A percentile compares a stretch with the other conserved stretches of the same genome.
Evolutionary conservation across 2,888 invertebrate species (phyloP).

Genomic region (Camptogramma bilineatum): DNA sequence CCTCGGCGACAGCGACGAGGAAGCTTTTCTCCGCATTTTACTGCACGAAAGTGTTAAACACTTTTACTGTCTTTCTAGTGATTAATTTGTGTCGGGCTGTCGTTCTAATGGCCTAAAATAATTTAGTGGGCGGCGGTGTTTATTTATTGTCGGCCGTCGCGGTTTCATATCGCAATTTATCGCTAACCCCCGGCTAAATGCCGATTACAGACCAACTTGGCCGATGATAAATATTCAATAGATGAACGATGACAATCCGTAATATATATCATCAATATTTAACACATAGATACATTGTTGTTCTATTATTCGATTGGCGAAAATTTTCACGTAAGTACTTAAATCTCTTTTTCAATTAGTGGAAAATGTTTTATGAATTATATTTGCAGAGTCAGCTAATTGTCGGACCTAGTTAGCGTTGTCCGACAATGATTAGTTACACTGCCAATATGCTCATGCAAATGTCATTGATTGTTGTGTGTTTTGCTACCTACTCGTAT

Average conservation of each 20-base stretch:
- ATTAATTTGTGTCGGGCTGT: constrained; percentile 82
- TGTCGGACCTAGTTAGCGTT: constrained; percentile 37
- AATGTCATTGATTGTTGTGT: constrained; percentile 61
- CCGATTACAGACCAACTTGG: constrained; percentile 38
- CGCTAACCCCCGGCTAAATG: constrained; percentile 52
- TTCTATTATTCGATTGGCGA: neutral
- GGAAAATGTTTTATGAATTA: neutral
- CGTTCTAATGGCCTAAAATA: constrained; percentile 82
- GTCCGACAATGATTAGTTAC: constrained; percentile 57
- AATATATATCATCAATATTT: constrained; percentile 1
- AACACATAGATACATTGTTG: neutral
- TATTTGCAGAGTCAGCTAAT: constrained; percentile 6
- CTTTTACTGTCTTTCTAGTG: constrained; percentile 79
- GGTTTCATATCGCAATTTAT: constrained; percentile 65
- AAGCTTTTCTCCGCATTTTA: constrained; percentile 52
- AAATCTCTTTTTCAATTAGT: neutral
- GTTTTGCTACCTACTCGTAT: constrained; percentile 56
- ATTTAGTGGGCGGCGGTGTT: constrained; percentile 78
- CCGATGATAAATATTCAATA: constrained; percentile 32
- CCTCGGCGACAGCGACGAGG: constrained; percentile 34
- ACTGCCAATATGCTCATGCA: constrained; percentile 62
- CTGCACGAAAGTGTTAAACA: constrained; percentile 77
- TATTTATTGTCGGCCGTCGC: constrained; percentile 71
- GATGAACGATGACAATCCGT: constrained; percentile 20
- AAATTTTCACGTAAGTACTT: neutral